Percentiles rank a stretch among this genome's conserved stretches.
phyloP scores from a whole-genome alignment of 2,113 vertebrate genomes.

The Mobula birostris region DNA sequence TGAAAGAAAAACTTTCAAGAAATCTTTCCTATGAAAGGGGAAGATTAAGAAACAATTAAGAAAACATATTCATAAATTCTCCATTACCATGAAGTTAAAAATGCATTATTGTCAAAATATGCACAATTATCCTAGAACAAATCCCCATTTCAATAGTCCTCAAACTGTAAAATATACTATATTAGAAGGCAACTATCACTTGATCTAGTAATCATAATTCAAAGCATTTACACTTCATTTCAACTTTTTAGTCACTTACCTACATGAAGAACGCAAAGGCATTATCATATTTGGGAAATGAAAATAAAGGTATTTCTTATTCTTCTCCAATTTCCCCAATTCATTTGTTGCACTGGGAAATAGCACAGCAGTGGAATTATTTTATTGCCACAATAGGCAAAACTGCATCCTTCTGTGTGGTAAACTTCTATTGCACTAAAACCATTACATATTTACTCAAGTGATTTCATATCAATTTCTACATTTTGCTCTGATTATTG shows the following conservation, averaged over 20 bases:
- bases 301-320: background rate
- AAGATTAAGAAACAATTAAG: background rate
- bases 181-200: background rate
- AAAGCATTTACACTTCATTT: background rate
- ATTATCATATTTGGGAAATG: background rate
- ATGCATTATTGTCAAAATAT: too few relatives aligned
- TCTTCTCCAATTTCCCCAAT: background rate
- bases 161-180: background rate
- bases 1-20: background rate
- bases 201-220: background rate
- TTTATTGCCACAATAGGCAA: background rate
- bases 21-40: background rate
- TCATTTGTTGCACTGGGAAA: background rate
- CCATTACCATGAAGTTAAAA: background rate
- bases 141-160: background rate
- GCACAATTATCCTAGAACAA: background rate
- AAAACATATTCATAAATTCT: background rate
- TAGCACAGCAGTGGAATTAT: background rate
- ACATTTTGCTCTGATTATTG: background rate
- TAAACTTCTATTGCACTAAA: background rate
- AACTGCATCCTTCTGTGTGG: background rate
- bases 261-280: background rate
- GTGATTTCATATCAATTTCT: background rate
- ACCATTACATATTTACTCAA: background rate
- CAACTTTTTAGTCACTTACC: background rate